A percentile compares a stretch with the other conserved stretches of the same genome.
These are phyloP conservation scores for Oryzaephilus surinamensis DNA, from an alignment of 1,140 invertebrate genomes.

Conservation along the genomic window DNA sequence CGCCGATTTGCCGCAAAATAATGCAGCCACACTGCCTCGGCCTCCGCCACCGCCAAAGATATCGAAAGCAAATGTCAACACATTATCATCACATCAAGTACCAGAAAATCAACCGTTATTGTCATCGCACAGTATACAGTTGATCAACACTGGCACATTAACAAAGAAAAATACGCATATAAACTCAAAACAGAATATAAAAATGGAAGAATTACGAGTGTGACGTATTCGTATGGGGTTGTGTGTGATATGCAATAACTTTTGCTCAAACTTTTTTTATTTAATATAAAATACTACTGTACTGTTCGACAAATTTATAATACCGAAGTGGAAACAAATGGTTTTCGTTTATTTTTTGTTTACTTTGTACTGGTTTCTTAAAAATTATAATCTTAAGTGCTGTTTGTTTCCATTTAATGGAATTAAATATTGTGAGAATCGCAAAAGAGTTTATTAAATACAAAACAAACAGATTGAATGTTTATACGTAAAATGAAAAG, in stretches of 20 bases:
- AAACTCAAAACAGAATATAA: constrained; percentile 49
- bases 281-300: constrained; percentile 10
- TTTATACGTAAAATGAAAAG: too few species aligned
- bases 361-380: too few species aligned
- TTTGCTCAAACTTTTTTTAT: constrained; percentile 23
- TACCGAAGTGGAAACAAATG: too few species aligned
- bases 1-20: constrained; percentile 60
- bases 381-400: too few species aligned
- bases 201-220: constrained; percentile 70
- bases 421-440: not conserved
- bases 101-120: constrained; percentile 50
- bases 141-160: constrained; percentile 53
- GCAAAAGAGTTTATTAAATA: too few species aligned
- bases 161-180: constrained; percentile 55
- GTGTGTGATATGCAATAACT: constrained; percentile 22
- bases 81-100: constrained; percentile 45
- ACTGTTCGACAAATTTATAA: too few species aligned
- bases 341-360: too few species aligned
- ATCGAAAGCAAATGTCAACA: constrained; percentile 50
- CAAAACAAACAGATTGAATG: too few species aligned
- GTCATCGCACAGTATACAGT: constrained; percentile 53
- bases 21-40: constrained; percentile 52
- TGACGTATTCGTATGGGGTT: constrained; percentile 50
- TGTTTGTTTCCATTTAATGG: too few species aligned
- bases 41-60: constrained; percentile 64